Conservation (phyloP, 2,888 invertebrate genomes). For the Mesorhabditis spiculigera region DNA sequence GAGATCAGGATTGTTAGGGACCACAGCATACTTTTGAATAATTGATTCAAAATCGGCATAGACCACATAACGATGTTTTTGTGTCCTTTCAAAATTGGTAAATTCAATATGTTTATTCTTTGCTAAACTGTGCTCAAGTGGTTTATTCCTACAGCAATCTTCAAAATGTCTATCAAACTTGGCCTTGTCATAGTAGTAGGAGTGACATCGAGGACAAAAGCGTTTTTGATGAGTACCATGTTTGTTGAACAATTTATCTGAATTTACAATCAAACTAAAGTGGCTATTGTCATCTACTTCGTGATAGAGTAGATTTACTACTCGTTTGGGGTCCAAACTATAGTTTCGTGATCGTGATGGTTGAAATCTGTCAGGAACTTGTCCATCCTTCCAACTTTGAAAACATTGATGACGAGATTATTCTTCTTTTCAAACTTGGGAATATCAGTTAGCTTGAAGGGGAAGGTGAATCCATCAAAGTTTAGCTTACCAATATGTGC, state of each 20-base stretch:
- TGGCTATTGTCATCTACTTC: constrained; percentile 18
- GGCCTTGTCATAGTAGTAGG: constrained; percentile 15
- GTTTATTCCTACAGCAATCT: constrained; percentile 29
- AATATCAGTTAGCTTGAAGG: constrained; percentile 24
- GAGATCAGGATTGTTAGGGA: neutral
- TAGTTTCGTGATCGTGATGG: constrained; percentile 19
- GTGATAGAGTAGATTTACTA: constrained; percentile 25
- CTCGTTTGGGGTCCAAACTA: constrained; percentile 14
- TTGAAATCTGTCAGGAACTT: neutral
- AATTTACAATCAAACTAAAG: constrained; percentile 32
- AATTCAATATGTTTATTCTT: constrained; percentile 22
- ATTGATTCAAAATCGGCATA: constrained; percentile 30
- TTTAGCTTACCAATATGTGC: constrained; percentile 22
- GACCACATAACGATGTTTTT: constrained; percentile 28
- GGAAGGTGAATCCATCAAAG: constrained; percentile 24
- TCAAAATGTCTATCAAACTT: constrained; percentile 26
- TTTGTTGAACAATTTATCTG: constrained; percentile 20
- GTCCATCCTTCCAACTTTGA: constrained; percentile 18
- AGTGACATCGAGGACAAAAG: constrained; percentile 26
- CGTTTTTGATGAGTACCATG: constrained; percentile 19
- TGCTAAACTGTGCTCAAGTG: constrained; percentile 18
- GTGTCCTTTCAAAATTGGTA: constrained; percentile 26
- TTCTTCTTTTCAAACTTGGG: constrained; percentile 35
- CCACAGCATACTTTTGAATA: constrained; percentile 10
- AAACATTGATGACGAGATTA: constrained; percentile 26